Evolutionary conservation across 2,113 vertebrate species (phyloP).

Genomic region (Abramis brama): DNA sequence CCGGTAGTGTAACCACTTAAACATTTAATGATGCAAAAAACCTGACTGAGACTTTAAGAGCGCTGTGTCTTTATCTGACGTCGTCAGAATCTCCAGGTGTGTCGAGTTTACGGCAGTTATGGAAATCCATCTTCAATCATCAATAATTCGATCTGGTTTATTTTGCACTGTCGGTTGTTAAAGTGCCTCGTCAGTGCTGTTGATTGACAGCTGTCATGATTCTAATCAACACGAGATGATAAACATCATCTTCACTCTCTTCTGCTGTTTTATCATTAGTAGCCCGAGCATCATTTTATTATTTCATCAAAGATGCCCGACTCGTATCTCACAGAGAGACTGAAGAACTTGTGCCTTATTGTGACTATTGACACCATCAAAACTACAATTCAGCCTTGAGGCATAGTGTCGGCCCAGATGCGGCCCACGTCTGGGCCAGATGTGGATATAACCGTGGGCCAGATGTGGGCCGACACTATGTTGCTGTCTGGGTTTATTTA

Average conservation of each 20-base stretch:
- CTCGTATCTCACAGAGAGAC: neutral
- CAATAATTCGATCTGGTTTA: neutral
- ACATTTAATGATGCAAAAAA: no score
- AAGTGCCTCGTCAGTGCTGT: neutral
- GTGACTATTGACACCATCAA: constrained; percentile 1
- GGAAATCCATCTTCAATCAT: neutral
- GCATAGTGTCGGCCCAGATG: no score
- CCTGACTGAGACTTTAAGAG: neutral
- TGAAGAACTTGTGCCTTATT: constrained; percentile 49
- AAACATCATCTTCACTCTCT: neutral
- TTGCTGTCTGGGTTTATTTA: neutral
- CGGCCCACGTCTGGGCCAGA: no score
- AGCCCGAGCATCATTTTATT: neutral
- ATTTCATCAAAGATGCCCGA: neutral
- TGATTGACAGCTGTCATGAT: constrained; percentile 9
- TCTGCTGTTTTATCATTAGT: neutral
- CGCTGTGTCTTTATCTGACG: neutral
- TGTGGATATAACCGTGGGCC: no score
- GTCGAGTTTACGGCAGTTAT: neutral
- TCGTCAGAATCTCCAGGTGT: constrained; percentile 51
- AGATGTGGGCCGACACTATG: no score
- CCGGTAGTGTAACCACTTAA: no score
- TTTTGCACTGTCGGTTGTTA: neutral
- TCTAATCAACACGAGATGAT: constrained; percentile 1
- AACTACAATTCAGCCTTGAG: neutral